These are phyloP conservation scores for Gymnocypris eckloni DNA, from an alignment of 2,797 vertebrate species.

Conservation along the genomic window DNA sequence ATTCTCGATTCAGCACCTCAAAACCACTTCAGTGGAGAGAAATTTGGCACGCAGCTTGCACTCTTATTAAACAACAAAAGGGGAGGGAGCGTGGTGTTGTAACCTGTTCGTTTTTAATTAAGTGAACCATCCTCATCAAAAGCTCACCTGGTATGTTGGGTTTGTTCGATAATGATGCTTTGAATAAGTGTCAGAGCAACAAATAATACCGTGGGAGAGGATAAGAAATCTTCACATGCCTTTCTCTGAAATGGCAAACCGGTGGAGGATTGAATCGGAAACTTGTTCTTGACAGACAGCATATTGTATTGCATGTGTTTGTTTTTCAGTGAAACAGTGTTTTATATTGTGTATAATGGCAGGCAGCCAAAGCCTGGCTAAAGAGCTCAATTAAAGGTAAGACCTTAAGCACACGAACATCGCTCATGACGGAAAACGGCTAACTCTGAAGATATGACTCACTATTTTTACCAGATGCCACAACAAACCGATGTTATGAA, in stretches of 20 bases:
- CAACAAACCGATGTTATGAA: slow-evolving; percentile 11
- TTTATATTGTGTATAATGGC: slow-evolving; percentile 64
- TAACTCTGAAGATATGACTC: slow-evolving; percentile 20
- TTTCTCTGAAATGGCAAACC: neutral
- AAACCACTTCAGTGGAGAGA: slow-evolving; percentile 29
- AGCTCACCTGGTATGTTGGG: slow-evolving; percentile 68
- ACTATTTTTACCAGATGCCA: neutral
- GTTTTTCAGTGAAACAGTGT: slow-evolving; percentile 52
- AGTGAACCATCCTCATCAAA: slow-evolving; percentile 66
- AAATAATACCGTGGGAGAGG: slow-evolving; percentile 24
- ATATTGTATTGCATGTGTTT: slow-evolving; percentile 58
- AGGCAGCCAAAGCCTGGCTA: slow-evolving; percentile 61
- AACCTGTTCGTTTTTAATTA: slow-evolving; percentile 80
- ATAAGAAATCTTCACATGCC: neutral
- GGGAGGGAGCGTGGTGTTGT: slow-evolving; percentile 63
- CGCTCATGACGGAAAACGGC: slow-evolving; percentile 44
- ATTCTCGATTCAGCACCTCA: slow-evolving; percentile 12
- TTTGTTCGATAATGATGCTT: slow-evolving; percentile 26
- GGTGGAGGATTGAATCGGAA: slow-evolving; percentile 28
- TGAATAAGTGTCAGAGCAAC: slow-evolving; percentile 37
- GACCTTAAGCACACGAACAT: slow-evolving; percentile 52
- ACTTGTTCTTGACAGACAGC: slow-evolving; percentile 39
- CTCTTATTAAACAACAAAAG: slow-evolving; percentile 40
- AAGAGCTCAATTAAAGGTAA: slow-evolving; percentile 58
- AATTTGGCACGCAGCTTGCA: slow-evolving; percentile 19